Conservation (phyloP, 2,888 invertebrate genomes). For the Endotricha flammealis region DNA sequence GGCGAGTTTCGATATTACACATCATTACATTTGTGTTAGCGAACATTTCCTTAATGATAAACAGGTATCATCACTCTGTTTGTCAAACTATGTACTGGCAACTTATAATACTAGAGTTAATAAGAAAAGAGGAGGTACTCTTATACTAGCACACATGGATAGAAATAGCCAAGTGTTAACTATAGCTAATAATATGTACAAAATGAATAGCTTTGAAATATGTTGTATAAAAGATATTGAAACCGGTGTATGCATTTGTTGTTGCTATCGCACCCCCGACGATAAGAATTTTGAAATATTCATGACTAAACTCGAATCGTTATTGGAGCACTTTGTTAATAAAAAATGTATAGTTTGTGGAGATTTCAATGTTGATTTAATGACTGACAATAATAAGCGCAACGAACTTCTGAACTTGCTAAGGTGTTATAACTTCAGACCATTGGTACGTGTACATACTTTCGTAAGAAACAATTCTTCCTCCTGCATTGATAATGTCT, state of each 20-base stretch:
- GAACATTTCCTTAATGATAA: not conserved
- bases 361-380: too few relatives aligned
- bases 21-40: not conserved
- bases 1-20: not conserved
- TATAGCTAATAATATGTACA: not conserved
- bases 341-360: too few relatives aligned
- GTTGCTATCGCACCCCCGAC: not conserved
- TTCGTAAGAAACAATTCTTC: too few relatives aligned
- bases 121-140: not conserved
- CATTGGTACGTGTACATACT: too few relatives aligned
- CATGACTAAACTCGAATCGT: too few relatives aligned
- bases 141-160: not conserved
- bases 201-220: not conserved
- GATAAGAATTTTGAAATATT: not conserved
- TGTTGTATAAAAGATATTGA: not conserved
- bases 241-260: not conserved
- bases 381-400: too few relatives aligned
- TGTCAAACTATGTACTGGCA: not conserved
- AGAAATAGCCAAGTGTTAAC: not conserved
- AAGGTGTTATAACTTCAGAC: too few relatives aligned
- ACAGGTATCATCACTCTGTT: not conserved
- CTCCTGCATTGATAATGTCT: too few relatives aligned
- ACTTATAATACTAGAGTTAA: not conserved
- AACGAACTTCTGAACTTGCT: too few relatives aligned
- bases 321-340: too few relatives aligned